Base-by-base conservation (phyloP, 2,888 invertebrate genomes). In the Leptogaster cylindrica region DNA sequence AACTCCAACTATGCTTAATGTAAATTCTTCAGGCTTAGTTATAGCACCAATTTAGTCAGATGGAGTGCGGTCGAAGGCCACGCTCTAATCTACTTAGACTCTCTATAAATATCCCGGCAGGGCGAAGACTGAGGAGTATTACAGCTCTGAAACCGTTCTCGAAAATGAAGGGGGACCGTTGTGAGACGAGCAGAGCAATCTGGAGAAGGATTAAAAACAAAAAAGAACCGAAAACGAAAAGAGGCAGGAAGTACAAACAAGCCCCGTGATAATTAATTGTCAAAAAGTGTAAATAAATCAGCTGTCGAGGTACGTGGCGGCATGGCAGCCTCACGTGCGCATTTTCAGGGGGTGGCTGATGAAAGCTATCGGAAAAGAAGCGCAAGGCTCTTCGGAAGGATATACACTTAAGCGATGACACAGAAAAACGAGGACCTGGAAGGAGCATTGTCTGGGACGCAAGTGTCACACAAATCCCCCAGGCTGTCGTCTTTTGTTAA, bases 201-300 rank as follows among this genome's bases (percentile, higher is more conserved):
- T n/a, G n/a, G 20, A 52, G 51, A 16, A 51, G n/a, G 33, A 33
- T 31, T 33, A 8, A 8, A 52, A 52, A 33, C 28, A 52, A 18
- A 52, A 33, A 33, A 33, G 33, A 10, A 46, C 12, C 4, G 16
- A 39, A 50, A 18, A 67, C 31, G 18, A 36, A 12, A 46, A 10
- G 46, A 41, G 28, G 7, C 10, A 64, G 28, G 48, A 52, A 39
- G 51, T 39, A 39, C 18, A 33, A 16, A 36, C 48, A 52, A 48
- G 63, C 25, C 52, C 66, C 52, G 41, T 3, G 69, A 66, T 69
- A 69, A 69, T 69, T 69, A 69, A 69, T 69, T 69, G 64, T 69
- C 51, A 46, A 65, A 23, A 52, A 39, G 64, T n/a, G 69, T 27
- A 69, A 55, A 69, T 69, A 69, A 69, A 69, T 69, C 69, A 69